A percentile compares a stretch with the other conserved stretches of the same genome.
phyloP scores from a whole-genome alignment of 2,888 invertebrate genomes.

The Plemyria rubiginata region DNA sequence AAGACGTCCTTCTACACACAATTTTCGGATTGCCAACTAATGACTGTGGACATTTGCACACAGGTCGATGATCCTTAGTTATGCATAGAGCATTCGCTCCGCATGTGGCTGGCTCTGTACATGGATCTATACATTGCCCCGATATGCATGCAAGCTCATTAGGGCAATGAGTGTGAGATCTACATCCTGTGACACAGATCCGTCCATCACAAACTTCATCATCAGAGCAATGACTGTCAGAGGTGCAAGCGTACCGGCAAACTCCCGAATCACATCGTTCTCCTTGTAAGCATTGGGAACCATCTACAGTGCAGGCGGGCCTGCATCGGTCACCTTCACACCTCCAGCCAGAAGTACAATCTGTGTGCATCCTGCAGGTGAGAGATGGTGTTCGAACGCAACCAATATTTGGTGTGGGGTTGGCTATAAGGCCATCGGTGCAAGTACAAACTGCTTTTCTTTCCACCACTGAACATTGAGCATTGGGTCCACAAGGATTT shows the following conservation, averaged over 20 bases:
- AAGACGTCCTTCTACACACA: constrained; percentile 89
- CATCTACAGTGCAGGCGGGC: constrained; percentile 90
- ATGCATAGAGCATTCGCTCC: constrained; percentile 92
- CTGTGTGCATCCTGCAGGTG: constrained; percentile 90
- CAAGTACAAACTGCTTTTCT: constrained; percentile 94
- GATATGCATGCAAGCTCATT: constrained; percentile 89
- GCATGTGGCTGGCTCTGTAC: constrained; percentile 90
- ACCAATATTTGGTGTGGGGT: constrained; percentile 94
- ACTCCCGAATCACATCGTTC: constrained; percentile 91
- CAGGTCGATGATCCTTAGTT: constrained; percentile 88
- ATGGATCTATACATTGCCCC: constrained; percentile 92
- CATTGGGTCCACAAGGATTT: constrained; percentile 94
- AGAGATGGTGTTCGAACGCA: constrained; percentile 92
- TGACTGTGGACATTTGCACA: constrained; percentile 89
- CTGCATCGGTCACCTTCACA: constrained; percentile 91
- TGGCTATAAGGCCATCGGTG: constrained; percentile 91
- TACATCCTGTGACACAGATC: constrained; percentile 92
- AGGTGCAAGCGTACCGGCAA: constrained; percentile 93
- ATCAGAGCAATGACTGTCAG: constrained; percentile 93
- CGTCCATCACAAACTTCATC: constrained; percentile 94
- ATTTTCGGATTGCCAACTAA: constrained; percentile 90
- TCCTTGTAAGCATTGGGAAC: constrained; percentile 90
- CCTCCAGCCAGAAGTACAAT: constrained; percentile 88
- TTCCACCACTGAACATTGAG: constrained; percentile 91
- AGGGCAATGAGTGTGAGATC: constrained; percentile 91